These are phyloP conservation scores for Guaruba guarouba DNA, from an alignment of 2,113 vertebrate genomes.

Conservation along the genomic window DNA sequence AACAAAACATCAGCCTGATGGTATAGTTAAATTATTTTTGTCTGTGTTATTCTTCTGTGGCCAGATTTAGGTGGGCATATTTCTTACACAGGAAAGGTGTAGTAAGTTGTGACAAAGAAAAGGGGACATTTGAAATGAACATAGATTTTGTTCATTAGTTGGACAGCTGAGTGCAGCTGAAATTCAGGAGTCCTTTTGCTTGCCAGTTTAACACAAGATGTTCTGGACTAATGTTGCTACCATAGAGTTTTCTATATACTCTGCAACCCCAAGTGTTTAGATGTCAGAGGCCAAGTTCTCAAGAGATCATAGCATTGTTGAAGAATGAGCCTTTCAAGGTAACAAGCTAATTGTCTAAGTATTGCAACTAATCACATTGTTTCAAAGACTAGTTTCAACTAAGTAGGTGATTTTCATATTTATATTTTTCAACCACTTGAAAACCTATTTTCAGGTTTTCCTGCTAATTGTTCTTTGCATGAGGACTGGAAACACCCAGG, in stretches of 20 bases:
- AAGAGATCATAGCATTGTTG: not conserved
- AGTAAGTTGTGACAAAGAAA: not conserved
- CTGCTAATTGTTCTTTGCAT: not conserved
- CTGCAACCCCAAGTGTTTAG: not conserved
- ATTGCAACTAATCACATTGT: not conserved
- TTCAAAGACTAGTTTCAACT: not conserved
- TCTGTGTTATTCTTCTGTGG: not conserved
- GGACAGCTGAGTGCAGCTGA: not conserved
- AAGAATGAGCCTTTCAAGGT: not conserved
- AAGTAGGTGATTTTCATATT: not conserved
- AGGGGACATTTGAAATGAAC: not conserved
- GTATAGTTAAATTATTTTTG: not conserved
- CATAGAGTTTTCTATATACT: not conserved
- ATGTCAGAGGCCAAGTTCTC: not conserved
- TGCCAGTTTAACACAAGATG: not conserved
- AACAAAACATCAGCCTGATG: not conserved
- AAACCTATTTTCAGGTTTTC: not conserved
- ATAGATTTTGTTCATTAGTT: not conserved
- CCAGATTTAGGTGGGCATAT: rapidly evolving
- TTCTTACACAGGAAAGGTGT: not conserved
- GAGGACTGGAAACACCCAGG: not conserved
- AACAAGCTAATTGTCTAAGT: not conserved
- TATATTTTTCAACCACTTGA: not conserved
- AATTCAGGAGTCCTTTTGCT: not conserved
- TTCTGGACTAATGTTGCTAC: not conserved